phyloP scores from a whole-genome alignment of 2,113 vertebrate species.

The Centropristis striata region DNA sequence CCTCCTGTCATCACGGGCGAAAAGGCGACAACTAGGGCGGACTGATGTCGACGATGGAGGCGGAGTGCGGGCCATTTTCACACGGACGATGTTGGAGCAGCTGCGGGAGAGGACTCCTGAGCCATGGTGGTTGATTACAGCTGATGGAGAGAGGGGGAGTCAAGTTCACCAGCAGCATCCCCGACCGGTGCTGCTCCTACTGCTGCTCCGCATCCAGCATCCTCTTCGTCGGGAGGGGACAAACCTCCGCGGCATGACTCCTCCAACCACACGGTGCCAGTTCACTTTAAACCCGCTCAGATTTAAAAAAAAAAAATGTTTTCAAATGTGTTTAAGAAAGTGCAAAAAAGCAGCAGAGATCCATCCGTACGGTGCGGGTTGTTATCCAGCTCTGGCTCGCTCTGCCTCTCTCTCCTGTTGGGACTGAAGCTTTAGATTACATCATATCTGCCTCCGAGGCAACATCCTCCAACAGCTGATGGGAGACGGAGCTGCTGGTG shows the following conservation, averaged over 20 bases:
- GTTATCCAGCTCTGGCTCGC: constrained; percentile 7
- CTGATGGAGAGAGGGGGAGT: constrained; percentile 3
- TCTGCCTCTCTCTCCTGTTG: neutral
- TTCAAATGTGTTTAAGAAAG: neutral
- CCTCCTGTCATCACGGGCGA: constrained; percentile 40
- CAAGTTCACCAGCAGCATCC: constrained; percentile 58
- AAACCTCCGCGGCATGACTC: constrained; percentile 42
- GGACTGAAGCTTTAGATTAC: constrained; percentile 79
- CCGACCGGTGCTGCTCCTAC: constrained; percentile 36
- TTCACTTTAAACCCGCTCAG: neutral
- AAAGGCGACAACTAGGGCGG: constrained; percentile 28
- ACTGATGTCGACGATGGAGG: constrained; percentile 33
- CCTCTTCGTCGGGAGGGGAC: constrained; percentile 8
- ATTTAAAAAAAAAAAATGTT: neutral
- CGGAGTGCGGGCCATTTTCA: constrained; percentile 55
- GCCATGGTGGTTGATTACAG: constrained; percentile 45
- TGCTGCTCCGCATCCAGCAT: constrained; percentile 44
- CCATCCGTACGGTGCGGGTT: constrained; percentile 9
- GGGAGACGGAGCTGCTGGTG: constrained; percentile 43
- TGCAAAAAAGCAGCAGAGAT: neutral
- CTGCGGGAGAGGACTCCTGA: constrained; percentile 30
- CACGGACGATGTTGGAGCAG: constrained; percentile 42
- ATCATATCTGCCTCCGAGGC: constrained; percentile 84
- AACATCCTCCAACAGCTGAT: constrained; percentile 78
- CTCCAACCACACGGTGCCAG: neutral